Base-by-base conservation (phyloP, 2,888 invertebrate species). In the Tortricodes alternella region DNA sequence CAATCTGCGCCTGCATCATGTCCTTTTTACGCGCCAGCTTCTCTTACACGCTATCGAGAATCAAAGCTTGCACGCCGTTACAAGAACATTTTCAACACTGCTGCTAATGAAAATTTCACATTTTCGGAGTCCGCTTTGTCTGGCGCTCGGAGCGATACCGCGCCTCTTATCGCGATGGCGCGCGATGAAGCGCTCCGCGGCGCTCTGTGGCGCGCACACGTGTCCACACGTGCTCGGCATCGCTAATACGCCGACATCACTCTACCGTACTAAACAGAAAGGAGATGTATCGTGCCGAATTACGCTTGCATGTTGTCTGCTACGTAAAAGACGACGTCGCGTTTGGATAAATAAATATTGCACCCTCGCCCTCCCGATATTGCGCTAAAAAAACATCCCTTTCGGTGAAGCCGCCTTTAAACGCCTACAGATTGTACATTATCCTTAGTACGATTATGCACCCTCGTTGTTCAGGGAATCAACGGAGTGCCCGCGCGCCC, bases 401-500 rank as follows among this genome's bases (percentile, higher is more conserved):
- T 89, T 88, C 83, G 81, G 73, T 81, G 83, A 86, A 84, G 89
- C 89, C 83, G 89, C 86, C 89, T 90, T 89, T 90, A 90, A 90
- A 90, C 89, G 90, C 89, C 90, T 90, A 89, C 90, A 90, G 90
- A 90, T 90, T 90, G 90, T 90, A 90, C 89, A 90, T 89, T 90
- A 89, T 90, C 90, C 89, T 89, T 88, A 89, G 87, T 89, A 85
- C 87, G 89, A 90, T 90, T 90, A 90, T 90, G 90, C 90, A 90
- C 90, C 90, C 90, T 83, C 88, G 85, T 78, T 85, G 89, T 89
- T 83, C 86, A 75, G 89, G 85, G 89, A 89, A 86, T 89, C 83
- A 79, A 69, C 80, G 76, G 82, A 88, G 89, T 87, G 82, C 88
- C 84, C 83, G 75, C 71, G 84, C 68, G 82, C 85, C 78, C 68